Base-by-base conservation (phyloP, 2,888 invertebrate genomes). In the Eutolmus rufibarbis region DNA sequence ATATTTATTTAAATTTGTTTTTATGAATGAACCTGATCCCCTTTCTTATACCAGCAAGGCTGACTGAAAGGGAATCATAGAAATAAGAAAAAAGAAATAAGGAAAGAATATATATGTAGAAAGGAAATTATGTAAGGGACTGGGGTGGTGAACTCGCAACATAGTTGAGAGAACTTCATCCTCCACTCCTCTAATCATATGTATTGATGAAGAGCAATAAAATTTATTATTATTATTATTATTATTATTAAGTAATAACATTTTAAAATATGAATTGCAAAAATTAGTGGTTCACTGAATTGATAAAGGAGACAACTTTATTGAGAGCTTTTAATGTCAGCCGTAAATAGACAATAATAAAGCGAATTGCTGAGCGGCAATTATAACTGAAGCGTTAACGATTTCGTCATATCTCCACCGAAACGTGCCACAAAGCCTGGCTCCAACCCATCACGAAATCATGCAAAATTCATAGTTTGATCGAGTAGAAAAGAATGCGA, bases 351-450 rank as follows among this genome's bases (percentile, higher is more conserved):
- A 23, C 66, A 23, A 28, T 66, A 66, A 66, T 66, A 23, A 66
- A 66, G 19, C 14, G 23, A 23, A 12, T 23, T 57, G 1, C 66
- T 19, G 28, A 19, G 19, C 23, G 23, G 78, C 78, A 78, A 78
- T 40, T 78, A 78, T 43, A 37, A 78, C 37, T 78, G 78, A 78
- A 78, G 78, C 78, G 78, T 40, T 37, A 78, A 37, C 1, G 19
- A 78, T 78, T 78, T 78, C 78, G 23, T 43, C 43, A 78, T 78
- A 43, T 43, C 76, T 76, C 78, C 43, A 78, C 23, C 40, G 78
- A 78, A 78, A 40, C 78, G 78, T 78, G 78, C 43, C 23, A 46
- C 46, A 23, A 23, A 78, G 78, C 40, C 40, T 19, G 23, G 78
- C 43, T 23, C 34, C 37, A 23, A 8, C 37, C n/a, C 78, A 78